phyloP scores from a whole-genome alignment of 1,140 invertebrate species.

The Campoletis sonorensis region DNA sequence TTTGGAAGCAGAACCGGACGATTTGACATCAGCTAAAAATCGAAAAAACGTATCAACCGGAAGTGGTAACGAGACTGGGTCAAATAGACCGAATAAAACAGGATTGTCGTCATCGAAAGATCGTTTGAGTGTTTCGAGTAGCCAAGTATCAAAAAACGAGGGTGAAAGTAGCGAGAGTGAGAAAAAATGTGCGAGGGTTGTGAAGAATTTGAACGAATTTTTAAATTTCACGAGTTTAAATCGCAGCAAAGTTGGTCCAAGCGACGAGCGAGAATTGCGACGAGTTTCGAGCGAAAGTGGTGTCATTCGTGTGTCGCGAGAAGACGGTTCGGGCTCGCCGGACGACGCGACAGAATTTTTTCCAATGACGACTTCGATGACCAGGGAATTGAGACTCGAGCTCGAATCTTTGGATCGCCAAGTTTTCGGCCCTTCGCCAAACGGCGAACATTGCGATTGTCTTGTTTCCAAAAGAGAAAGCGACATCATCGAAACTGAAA shows the following conservation, averaged over 20 bases:
- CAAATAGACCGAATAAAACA: conserved; percentile 53
- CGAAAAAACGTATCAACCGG: conserved; percentile 66
- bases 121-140: conserved; percentile 43
- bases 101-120: conserved; percentile 59
- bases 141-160: conserved; percentile 48
- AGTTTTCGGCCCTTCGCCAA: conserved; percentile 76
- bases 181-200: conserved; percentile 77
- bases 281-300: conserved; percentile 67
- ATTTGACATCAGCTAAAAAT: conserved; percentile 64
- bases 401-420: conserved; percentile 89
- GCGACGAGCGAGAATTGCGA: conserved; percentile 68
- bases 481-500: conserved; percentile 69
- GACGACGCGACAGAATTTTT: conserved; percentile 89
- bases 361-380: conserved; percentile 91
- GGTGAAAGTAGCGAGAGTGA: conserved; percentile 62
- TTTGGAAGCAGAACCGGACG: conserved; percentile 63
- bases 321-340: conserved; percentile 81
- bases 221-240: conserved; percentile 84
- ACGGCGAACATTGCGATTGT: conserved; percentile 68
- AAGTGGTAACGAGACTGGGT: conserved; percentile 67
- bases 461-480: conserved; percentile 68
- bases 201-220: conserved; percentile 91
- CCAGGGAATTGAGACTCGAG: conserved; percentile 87
- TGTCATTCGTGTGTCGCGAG: conserved; percentile 66
- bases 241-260: conserved; percentile 76